Percentiles rank a stretch among this genome's conserved stretches.
These are phyloP conservation scores for Tretioscincus oriximinensis DNA, from an alignment of 2,113 vertebrate genomes.

Conservation along the genomic window DNA sequence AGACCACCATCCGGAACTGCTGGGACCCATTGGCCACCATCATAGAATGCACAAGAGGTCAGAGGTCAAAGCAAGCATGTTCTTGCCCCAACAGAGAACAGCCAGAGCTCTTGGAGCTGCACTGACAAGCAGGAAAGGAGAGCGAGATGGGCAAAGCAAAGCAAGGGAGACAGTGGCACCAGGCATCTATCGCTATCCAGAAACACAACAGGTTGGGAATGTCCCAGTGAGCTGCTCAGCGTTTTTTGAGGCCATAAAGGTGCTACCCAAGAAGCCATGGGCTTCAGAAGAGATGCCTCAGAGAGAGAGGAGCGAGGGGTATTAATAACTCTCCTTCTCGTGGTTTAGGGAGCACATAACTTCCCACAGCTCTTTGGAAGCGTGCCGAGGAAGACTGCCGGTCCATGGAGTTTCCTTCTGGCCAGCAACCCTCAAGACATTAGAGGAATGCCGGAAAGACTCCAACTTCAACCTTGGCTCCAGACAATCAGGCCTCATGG, in stretches of 20 bases:
- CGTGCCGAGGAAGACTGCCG: background rate
- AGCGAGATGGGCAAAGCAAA: background rate
- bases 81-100: fast-evolving
- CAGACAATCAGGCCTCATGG: no score
- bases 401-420: no score
- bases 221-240: no score
- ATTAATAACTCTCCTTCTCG: no score
- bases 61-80: background rate
- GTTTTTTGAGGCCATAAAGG: constrained; percentile 28
- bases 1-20: background rate
- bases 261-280: background rate
- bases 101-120: background rate
- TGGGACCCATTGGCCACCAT: no score
- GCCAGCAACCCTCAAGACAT: no score
- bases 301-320: background rate
- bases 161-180: background rate
- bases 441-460: no score
- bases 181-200: fast-evolving
- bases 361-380: no score
- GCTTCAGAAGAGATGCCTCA: no score
- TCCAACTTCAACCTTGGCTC: background rate
- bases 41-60: no score
- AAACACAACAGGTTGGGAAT: background rate
- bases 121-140: no score
- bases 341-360: background rate